A percentile compares a stretch with the other conserved stretches of the same genome.
Evolutionary conservation across 2,888 invertebrate genomes (phyloP).

Genomic region (Eudasyphora cyanicolor): DNA sequence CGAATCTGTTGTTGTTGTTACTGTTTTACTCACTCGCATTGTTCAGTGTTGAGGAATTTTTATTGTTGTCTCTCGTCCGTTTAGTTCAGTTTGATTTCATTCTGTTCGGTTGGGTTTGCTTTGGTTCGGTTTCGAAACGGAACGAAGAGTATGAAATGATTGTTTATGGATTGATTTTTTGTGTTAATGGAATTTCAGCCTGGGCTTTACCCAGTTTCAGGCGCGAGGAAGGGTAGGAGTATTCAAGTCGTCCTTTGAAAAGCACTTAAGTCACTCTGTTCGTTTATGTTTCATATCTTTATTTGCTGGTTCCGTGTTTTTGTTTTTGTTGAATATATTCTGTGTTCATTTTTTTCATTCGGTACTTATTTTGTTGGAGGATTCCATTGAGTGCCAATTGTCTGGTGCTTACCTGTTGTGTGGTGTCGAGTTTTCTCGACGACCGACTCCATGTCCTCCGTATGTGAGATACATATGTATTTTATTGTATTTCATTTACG

Average conservation of each 20-base stretch:
- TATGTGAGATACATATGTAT: too few relatives aligned
- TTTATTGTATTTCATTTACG: conserved; percentile 53
- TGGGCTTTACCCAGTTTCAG: conserved; percentile 37
- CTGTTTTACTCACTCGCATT: too few relatives aligned
- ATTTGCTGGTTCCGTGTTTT: not conserved
- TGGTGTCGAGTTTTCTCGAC: not conserved
- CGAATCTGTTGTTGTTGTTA: not conserved
- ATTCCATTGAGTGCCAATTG: conserved; percentile 25
- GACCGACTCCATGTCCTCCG: not conserved
- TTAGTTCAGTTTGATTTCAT: not conserved
- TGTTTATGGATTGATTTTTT: conserved; percentile 58
- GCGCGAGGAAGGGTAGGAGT: not conserved
- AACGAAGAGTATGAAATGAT: conserved; percentile 23
- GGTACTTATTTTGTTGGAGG: not conserved
- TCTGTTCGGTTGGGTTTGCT: not conserved
- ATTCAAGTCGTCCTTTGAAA: conserved; percentile 3
- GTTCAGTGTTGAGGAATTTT: conserved; percentile 21
- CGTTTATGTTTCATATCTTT: conserved; percentile 37
- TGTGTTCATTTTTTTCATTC: not conserved
- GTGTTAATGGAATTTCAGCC: conserved; percentile 62
- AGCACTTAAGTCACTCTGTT: conserved; percentile 35
- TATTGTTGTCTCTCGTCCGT: conserved; percentile 4
- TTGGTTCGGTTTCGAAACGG: not conserved
- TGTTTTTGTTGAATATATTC: too few relatives aligned
- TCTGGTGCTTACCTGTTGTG: conserved; percentile 26